phyloP scores from a whole-genome alignment of 2,797 vertebrate species.

The Bucorvus abyssinicus region DNA sequence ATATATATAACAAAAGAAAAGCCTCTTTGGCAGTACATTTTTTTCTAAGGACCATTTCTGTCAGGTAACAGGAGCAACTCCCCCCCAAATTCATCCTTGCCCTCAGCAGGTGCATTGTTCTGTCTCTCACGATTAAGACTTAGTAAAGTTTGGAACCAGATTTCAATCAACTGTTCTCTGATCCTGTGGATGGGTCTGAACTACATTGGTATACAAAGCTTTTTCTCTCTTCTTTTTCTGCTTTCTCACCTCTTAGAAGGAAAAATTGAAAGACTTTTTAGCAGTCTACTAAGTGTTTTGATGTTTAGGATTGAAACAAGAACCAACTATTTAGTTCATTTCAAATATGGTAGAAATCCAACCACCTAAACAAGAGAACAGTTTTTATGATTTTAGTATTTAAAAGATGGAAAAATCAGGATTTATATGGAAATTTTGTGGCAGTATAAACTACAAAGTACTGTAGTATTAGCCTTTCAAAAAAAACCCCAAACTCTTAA shows the following conservation, averaged over 20 bases:
- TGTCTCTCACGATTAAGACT: conserved; percentile 31
- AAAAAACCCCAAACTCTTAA: neutral
- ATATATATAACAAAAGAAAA: neutral
- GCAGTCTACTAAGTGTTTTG: neutral
- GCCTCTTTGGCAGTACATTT: neutral
- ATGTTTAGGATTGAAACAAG: neutral
- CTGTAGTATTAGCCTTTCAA: neutral
- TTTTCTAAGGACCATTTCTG: neutral
- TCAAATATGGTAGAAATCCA: neutral
- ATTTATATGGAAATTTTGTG: neutral
- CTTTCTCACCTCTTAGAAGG: conserved; percentile 11
- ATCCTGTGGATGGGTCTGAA: neutral
- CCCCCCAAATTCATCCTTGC: neutral
- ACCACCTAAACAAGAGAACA: neutral
- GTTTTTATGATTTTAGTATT: neutral
- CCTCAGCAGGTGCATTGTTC: neutral
- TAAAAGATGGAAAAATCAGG: neutral
- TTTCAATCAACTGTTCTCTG: conserved; percentile 13
- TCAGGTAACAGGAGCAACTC: neutral
- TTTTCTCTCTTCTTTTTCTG: neutral
- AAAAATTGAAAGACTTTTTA: conserved; percentile 13
- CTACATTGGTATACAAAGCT: neutral
- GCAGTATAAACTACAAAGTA: neutral
- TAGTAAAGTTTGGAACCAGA: neutral
- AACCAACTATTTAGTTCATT: neutral